Base-by-base conservation (phyloP, 2,797 vertebrate species). In the Zalophus californianus region DNA sequence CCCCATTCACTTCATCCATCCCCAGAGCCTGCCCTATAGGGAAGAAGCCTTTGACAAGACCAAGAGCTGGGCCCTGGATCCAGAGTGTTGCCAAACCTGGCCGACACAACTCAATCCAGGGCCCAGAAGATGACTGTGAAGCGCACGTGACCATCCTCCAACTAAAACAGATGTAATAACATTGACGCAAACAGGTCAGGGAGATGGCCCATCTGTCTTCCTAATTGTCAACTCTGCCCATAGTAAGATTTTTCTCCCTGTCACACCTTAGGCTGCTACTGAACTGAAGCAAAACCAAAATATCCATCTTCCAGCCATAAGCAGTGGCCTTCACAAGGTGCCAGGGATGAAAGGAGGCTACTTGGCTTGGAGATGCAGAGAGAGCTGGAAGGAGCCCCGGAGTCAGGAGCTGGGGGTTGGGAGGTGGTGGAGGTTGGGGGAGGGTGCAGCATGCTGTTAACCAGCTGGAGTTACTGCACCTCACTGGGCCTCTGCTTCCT, bases 211-310 rank as follows among this genome's bases (percentile, higher is more conserved):
- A 97, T 41, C 75, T 85, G 25, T 70, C 32, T 29, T 79, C 72
- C 90, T 85, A 91, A 90, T 77, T 98, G 97, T 92, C 88, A 77
- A 54, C 95, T 86, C 91, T 48, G 20, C 68, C 80, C 73, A 58
- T 85, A 90, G 80, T 93, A 91, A 87, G 86, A 97, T 64, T 68
- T 96, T 93, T 84, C 98, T 7, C 92, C 94, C 90, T 66, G 82
- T 82, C 95, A 91, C 52, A 88, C 89, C 16, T 70, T 0, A 96
- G 96, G 93, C 0, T 15, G 94, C 75, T 96, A 97, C 95, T 82
- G 88, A 98, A 91, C 91, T 85, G 83, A 96, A 96, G 93, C 95
- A 96, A 96, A 97, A 95, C 70, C 89, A 85, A 95, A 80, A 95
- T 84, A 95, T 91, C 35, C 79, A 86, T 97, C 94, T 96, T 91